phyloP scores from a whole-genome alignment of 2,888 invertebrate species.

The Rotaria socialis region DNA sequence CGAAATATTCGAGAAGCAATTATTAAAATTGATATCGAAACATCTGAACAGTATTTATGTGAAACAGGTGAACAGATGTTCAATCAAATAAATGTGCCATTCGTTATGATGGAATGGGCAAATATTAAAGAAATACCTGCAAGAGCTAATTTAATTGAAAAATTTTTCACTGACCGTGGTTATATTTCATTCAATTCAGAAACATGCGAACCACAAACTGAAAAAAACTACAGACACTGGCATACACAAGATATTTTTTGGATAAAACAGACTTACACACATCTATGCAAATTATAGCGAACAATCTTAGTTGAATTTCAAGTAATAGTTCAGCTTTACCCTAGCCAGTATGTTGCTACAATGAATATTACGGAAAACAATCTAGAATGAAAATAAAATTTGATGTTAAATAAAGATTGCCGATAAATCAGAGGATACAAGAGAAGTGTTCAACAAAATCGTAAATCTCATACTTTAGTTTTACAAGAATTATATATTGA shows the following conservation, averaged over 20 bases:
- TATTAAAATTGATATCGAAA: background rate
- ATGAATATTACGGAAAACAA: too few species aligned
- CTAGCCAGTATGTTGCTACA: too few species aligned
- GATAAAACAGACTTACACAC: background rate
- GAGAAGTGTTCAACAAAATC: too few species aligned
- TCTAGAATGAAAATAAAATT: too few species aligned
- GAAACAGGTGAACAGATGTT: conserved; percentile 7
- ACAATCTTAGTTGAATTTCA: too few species aligned
- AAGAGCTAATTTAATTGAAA: background rate
- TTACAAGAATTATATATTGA: too few species aligned
- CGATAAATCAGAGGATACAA: too few species aligned
- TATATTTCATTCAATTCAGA: conserved; percentile 2
- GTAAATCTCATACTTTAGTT: too few species aligned
- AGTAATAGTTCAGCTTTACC: too few species aligned
- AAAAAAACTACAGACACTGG: background rate
- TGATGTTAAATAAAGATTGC: too few species aligned
- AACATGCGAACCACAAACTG: background rate
- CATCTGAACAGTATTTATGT: background rate
- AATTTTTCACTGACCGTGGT: background rate
- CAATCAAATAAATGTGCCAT: background rate
- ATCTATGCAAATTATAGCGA: background rate
- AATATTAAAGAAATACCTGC: background rate
- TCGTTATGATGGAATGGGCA: conserved; percentile 9
- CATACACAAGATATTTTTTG: background rate
- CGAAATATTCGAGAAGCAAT: background rate